Base-by-base conservation (phyloP, 2,797 vertebrate species). In the Enteromius fasciolatus region DNA sequence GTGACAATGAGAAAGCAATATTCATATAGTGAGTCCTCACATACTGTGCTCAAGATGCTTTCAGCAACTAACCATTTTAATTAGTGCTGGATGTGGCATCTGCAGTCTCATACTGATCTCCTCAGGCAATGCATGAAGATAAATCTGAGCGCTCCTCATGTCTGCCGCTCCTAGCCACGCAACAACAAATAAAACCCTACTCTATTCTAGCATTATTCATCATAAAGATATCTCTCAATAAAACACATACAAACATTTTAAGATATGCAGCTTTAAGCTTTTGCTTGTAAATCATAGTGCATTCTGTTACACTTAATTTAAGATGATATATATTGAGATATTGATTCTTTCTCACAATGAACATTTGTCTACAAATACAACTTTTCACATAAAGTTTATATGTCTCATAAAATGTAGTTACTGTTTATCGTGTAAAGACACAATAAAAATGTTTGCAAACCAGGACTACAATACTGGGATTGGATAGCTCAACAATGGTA, bases 21-120 rank as follows among this genome's bases (percentile, higher is more conserved):
- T 74, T 63, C 70, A 74, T 63, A 75, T 31, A 74, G 28, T 14
- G 80, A 50, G 28, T 70, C 46, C 57, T 73, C 67, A 23, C 66
- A 78, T 23, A 59, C 63, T 61, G 79, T 52, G 63, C 61, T 76
- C 67, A 81, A 81, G 78, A 81, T 36, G 84, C 77, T 77, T 83
- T 81, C 11, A 76, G 59, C 78, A 69, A 64, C 33, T 25, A 59
- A 69, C 61, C 10, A 74, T 82, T 48, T 77, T 64, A 77, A 74
- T 64, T 78, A 68, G 75, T 36, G 28, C 66, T 81, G 73, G 76
- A 73, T 66, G 81, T 83, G 81, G 80, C 87, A 88, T 84, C 85
- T 88, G 85, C 72, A 73, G 83, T 72, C 44, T 84, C 78, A 76
- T 78, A 69, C 50, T 54, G 70, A 84, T 81, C 67, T 75, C 84